phyloP scores from a whole-genome alignment of 2,888 invertebrate species.

The Cyrtodaria siliqua region DNA sequence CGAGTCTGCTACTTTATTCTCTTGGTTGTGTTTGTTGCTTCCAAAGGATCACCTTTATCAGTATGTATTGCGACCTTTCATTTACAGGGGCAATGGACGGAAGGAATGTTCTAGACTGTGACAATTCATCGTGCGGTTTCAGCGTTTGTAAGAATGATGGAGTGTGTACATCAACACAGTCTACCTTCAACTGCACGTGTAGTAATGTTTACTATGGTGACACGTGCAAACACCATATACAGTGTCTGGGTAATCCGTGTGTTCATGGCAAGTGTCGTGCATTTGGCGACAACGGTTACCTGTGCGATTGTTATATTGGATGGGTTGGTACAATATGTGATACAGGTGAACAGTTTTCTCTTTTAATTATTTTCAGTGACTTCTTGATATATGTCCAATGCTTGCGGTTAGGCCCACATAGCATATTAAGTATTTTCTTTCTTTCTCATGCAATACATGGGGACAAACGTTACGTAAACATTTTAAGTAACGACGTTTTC shows the following conservation, averaged over 20 bases:
- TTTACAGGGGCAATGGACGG: slow-evolving; percentile 33
- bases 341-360: too few relatives aligned
- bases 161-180: slow-evolving; percentile 11
- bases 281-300: slow-evolving; percentile 1
- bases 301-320: slow-evolving; percentile 40
- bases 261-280: slow-evolving; percentile 36
- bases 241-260: slow-evolving; percentile 28
- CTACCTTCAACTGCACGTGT: slow-evolving; percentile 33
- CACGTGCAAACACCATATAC: slow-evolving; percentile 30
- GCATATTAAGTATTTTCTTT: too few relatives aligned
- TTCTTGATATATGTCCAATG: too few relatives aligned
- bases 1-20: too few relatives aligned
- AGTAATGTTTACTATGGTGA: slow-evolving; percentile 19
- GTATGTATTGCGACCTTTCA: too few relatives aligned
- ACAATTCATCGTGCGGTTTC: slow-evolving; percentile 37
- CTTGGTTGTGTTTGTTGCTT: too few relatives aligned
- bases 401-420: too few relatives aligned
- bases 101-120: slow-evolving; percentile 44
- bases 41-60: too few relatives aligned
- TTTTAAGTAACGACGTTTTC: too few relatives aligned
- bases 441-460: too few relatives aligned
- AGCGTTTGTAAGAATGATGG: slow-evolving; percentile 38
- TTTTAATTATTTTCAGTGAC: too few relatives aligned
- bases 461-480: too few relatives aligned
- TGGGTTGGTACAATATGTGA: slow-evolving; percentile 35